Percentiles rank a stretch among this genome's conserved stretches.
These are phyloP conservation scores for Cephus runcator DNA, from an alignment of 2,888 invertebrate species.

Conservation along the genomic window DNA sequence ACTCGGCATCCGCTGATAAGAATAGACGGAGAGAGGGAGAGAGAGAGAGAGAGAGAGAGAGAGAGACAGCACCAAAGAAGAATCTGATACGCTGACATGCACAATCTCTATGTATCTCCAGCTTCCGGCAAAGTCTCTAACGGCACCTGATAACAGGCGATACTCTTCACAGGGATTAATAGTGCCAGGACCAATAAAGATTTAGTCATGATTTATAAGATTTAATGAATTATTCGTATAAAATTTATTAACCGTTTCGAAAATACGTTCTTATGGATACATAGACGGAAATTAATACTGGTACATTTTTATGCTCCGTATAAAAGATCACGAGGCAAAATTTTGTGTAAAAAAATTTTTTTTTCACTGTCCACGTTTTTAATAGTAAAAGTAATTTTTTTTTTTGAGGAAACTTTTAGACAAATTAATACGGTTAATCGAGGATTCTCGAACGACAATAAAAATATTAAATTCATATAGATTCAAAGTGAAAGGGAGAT, in stretches of 20 bases:
- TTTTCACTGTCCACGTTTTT: neutral
- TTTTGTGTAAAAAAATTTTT: neutral
- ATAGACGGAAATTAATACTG: neutral
- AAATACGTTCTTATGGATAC: neutral
- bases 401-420: neutral
- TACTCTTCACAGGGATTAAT: neutral
- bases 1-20: constrained; percentile 14
- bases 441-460: neutral
- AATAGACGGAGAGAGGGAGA: too few species aligned
- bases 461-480: neutral
- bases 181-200: neutral
- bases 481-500: neutral
- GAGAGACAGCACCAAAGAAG: neutral
- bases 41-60: too few species aligned
- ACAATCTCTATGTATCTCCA: neutral
- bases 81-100: neutral
- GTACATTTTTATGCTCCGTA: neutral
- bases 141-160: neutral
- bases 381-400: neutral
- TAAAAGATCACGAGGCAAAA: neutral
- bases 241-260: neutral
- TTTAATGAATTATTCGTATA: neutral
- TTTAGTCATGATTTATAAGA: neutral
- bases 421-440: neutral
- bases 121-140: neutral